Base-by-base conservation (phyloP, 2,113 vertebrate genomes). In the Dasyornis broadbenti region DNA sequence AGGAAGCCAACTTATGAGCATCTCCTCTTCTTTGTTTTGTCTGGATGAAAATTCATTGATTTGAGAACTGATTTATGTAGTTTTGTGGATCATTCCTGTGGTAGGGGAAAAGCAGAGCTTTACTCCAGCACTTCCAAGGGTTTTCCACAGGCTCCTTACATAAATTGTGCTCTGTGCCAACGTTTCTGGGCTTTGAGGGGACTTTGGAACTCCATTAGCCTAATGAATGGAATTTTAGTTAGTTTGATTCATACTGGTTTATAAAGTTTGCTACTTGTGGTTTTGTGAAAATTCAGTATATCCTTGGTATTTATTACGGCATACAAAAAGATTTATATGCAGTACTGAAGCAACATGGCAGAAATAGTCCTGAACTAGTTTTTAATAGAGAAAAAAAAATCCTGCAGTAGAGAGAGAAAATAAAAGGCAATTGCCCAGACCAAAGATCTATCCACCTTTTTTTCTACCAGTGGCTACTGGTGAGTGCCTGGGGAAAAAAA, bases 261-360 rank as follows among this genome's bases (percentile, higher is more conserved):
- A 60, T 84, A 30, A 90, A 69, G 63, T 64, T 93, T 91, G 65
- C 22, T 90, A 13, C 65, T 84, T 82, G 88, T 31, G 66, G 57
- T 65, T 94, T 94, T 93, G 31, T 86, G 92, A 78, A 92, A 91
- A 92, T 86, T 91, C 76, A 86, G n/a, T 72, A 42, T 61, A 70
- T 78, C 22, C 49, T 91, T 63, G 27, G 20, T 86, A 86, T 79
- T 95, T 75, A 49, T 94, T 89, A 40, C 31, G 42, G 47, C 54
- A 82, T 75, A 81, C 64, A 50, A 44, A 75, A 73, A 94, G 53
- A 64, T 91, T 82, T 92, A 69, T 85, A 37, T 69, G 82, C 45
- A 68, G 31, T 69, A 70, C 50, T 81, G 82, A 82, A 77, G 63
- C 47, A 95, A 54, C 33, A 80, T 65, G 87, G 35, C 63, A 95